Evolutionary conservation across 2,797 vertebrate species (phyloP).

Genomic region (Netta rufina): DNA sequence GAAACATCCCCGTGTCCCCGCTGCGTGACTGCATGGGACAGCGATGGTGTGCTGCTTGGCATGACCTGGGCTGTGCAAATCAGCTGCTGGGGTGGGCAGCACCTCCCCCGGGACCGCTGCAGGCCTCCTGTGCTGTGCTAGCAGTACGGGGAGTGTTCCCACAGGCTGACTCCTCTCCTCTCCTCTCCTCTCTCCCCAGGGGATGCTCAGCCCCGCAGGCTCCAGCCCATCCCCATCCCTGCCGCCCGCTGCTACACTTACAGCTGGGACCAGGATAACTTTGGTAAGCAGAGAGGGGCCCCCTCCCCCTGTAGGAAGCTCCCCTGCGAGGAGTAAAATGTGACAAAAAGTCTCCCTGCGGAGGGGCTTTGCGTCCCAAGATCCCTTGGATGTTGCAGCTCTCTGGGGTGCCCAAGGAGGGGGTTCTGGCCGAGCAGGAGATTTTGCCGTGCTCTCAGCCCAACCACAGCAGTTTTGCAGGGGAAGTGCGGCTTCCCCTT

Average conservation of each 20-base stretch:
- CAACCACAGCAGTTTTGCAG: not conserved
- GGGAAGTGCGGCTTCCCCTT: not conserved
- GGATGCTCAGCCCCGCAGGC: constrained; percentile 67
- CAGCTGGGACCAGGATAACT: constrained; percentile 95
- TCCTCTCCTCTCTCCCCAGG: constrained; percentile 42
- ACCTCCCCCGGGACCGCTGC: not conserved
- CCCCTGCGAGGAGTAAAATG: not conserved
- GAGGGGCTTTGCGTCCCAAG: not conserved
- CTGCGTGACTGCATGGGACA: accelerated
- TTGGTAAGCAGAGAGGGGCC: constrained; percentile 81
- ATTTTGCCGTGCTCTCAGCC: accelerated
- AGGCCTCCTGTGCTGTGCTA: not conserved
- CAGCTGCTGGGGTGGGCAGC: accelerated
- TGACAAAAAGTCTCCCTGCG: no score
- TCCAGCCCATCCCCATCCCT: constrained; percentile 88
- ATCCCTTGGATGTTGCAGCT: accelerated
- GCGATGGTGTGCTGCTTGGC: not conserved
- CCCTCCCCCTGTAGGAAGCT: not conserved
- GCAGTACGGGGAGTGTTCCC: no score
- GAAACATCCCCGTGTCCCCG: accelerated
- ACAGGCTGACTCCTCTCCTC: not conserved
- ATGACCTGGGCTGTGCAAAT: not conserved
- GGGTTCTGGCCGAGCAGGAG: not conserved
- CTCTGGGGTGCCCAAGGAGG: not conserved
- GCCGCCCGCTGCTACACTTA: constrained; percentile 90